Evolutionary conservation across 2,888 invertebrate genomes (phyloP).

Genomic region (Nomada lathburiana): DNA sequence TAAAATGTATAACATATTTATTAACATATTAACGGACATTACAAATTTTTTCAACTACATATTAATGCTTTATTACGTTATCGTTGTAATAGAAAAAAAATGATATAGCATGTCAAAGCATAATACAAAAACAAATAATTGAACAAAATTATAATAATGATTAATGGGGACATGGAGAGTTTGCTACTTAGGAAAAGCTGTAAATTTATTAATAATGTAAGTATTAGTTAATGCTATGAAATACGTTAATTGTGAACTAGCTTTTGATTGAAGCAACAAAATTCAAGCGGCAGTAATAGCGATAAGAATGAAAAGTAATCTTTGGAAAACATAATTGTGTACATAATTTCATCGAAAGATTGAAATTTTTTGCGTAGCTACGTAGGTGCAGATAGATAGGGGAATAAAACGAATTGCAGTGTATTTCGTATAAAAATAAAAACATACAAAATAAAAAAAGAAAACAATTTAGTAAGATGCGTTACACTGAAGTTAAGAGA

Average conservation of each 20-base stretch:
- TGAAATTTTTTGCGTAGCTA: conserved; percentile 12
- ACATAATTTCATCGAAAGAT: background rate
- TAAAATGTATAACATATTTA: conserved; percentile 13
- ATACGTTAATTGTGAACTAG: background rate
- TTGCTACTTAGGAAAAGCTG: background rate
- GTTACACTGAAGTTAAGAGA: conserved; percentile 32
- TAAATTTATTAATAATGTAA: conserved; percentile 13
- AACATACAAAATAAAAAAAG: conserved; percentile 50
- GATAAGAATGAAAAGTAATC: conserved; percentile 16
- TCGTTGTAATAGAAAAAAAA: too few species aligned
- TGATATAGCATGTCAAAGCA: too few species aligned
- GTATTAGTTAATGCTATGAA: conserved; percentile 1
- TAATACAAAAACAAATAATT: conserved; percentile 3
- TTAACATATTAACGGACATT: background rate
- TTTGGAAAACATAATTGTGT: conserved; percentile 1
- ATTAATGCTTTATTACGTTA: background rate
- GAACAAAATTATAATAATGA: background rate
- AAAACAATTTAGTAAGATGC: conserved; percentile 37
- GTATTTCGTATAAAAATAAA: conserved; percentile 36
- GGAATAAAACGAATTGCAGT: conserved; percentile 16
- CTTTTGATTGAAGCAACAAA: conserved; percentile 8
- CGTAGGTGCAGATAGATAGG: background rate
- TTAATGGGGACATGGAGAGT: background rate
- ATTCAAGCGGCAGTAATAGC: conserved; percentile 32
- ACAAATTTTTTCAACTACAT: background rate